These are phyloP conservation scores for Anniella stebbinsi DNA, from an alignment of 2,797 vertebrate genomes.

Conservation along the genomic window DNA sequence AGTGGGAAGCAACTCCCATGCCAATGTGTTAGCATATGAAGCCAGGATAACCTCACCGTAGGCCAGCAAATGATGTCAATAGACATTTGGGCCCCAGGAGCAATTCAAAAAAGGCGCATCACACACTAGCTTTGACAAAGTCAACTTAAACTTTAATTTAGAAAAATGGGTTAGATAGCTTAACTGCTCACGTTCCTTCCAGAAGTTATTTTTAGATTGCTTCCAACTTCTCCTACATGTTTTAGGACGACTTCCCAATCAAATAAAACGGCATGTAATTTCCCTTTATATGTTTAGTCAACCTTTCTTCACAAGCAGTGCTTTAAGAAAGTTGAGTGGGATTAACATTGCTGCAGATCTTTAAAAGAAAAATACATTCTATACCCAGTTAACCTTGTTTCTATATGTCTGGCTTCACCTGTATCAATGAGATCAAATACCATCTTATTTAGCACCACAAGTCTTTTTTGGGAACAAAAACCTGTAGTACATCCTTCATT, in stretches of 20 bases:
- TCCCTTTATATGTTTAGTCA: constrained; percentile 64
- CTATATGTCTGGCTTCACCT: constrained; percentile 36
- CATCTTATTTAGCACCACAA: constrained; percentile 41
- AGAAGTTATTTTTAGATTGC: constrained; percentile 32
- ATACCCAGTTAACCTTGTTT: constrained; percentile 18
- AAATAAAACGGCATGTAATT: constrained; percentile 55
- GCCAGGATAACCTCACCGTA: neutral
- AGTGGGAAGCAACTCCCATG: neutral
- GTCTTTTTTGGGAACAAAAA: constrained; percentile 8
- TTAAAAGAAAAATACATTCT: constrained; percentile 32
- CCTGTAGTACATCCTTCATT: constrained; percentile 38
- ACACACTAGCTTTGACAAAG: constrained; percentile 22
- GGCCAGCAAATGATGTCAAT: constrained; percentile 18
- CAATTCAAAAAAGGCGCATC: constrained; percentile 19
- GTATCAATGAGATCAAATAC: constrained; percentile 26
- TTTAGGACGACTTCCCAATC: constrained; percentile 45
- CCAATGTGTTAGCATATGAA: neutral
- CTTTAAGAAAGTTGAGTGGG: constrained; percentile 49
- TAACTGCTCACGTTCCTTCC: neutral
- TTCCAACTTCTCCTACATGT: neutral
- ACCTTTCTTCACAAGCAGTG: constrained; percentile 57
- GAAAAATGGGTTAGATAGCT: constrained; percentile 35
- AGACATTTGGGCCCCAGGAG: neutral
- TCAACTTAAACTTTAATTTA: constrained; percentile 20
- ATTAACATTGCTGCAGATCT: constrained; percentile 32